Base-by-base conservation (phyloP, 2,797 vertebrate species). In the Catharus ustulatus region DNA sequence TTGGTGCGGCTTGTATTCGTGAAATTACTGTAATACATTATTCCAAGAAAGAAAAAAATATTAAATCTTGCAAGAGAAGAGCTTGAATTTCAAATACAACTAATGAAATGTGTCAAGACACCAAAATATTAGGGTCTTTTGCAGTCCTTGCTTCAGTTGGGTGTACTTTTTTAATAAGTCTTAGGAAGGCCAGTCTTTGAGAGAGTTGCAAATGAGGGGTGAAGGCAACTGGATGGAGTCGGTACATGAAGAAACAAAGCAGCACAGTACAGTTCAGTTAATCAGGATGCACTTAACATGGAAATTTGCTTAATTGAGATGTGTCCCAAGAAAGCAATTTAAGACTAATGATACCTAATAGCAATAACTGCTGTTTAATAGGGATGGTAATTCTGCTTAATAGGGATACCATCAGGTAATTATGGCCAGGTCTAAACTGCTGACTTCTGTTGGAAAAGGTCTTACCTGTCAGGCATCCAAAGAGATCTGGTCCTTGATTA, bases 341-440 rank as follows among this genome's bases (percentile, higher is more conserved):
- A 95, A 94, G 78, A 75, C 84, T 95, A 95, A 97, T 95, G 93
- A 91, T 45, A 94, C 76, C 87, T 94, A 94, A 95, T 94, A 85
- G 80, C 82, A 93, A 89, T 94, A 94, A 94, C 89, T 89, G 69
- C 87, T 92, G 89, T 91, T 97, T 96, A 97, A 96, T 94, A 76
- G 76, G 82, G 21, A 81, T 91, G 62, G 79, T 81, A 96, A 95
- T 95, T 94, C 87, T 4, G 3, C 69, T 86, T 96, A 96, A 97
- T 95, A 78, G 82, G 84, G 87, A 87, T 79, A 91, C 76, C 94
- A 88, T 92, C 91, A 94, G 84, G 87, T 94, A 94, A 93, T 95
- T 94, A 95, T 84, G 84, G 51, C 26, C 91, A 94, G 80, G 85
- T 88, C 83, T 88, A 73, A 91, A 59, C 46, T 72, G 42, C 40